Conservation (phyloP, 2,113 vertebrate genomes). For the Promerops cafer region DNA sequence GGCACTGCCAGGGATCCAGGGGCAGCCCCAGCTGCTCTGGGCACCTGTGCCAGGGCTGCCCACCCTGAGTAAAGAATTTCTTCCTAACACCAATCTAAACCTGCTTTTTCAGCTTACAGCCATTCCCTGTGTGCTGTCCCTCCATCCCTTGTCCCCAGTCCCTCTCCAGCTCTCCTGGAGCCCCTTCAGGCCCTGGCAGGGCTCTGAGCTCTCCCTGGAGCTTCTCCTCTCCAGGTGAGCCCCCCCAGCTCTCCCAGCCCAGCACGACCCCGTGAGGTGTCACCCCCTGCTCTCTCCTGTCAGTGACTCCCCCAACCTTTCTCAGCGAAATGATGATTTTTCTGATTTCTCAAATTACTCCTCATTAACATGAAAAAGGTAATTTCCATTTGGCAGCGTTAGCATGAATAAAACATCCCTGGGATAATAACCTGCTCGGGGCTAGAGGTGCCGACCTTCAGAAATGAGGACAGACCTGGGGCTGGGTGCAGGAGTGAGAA, state of each 20-base stretch:
- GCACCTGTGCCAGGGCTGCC: background rate
- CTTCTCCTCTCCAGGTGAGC: background rate
- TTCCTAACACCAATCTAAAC: background rate
- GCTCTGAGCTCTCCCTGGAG: background rate
- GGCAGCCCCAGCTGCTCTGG: background rate
- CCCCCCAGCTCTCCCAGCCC: background rate
- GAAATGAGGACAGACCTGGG: background rate
- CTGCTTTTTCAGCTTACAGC: background rate
- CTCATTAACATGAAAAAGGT: background rate
- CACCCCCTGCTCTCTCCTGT: background rate
- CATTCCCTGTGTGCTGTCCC: background rate
- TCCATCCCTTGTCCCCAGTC: background rate
- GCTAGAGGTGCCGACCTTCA: background rate
- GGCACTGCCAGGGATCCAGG: background rate
- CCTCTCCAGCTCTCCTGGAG: background rate
- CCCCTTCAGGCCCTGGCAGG: accelerated
- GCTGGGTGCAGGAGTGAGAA: background rate
- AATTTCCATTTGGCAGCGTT: constrained; percentile 30
- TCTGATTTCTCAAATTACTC: background rate
- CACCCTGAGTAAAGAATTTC: background rate
- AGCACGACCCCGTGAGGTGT: accelerated
- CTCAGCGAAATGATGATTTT: background rate
- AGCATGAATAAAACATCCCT: constrained; percentile 49
- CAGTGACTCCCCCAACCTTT: background rate
- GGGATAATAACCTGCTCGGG: background rate